phyloP scores from a whole-genome alignment of 2,113 vertebrate genomes.

The Crotalus tigris region DNA sequence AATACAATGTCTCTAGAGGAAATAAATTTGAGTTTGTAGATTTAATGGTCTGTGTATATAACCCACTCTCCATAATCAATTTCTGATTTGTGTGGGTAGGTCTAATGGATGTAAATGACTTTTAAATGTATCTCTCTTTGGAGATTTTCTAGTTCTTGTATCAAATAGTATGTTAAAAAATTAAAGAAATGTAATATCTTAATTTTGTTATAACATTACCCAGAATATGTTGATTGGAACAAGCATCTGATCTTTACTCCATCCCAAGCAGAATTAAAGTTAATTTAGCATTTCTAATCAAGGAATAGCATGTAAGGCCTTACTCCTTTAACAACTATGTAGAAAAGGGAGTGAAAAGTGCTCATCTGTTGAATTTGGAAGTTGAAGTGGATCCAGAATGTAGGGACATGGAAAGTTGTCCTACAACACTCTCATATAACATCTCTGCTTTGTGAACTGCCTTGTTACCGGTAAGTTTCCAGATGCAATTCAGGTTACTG shows the following conservation, averaged over 20 bases:
- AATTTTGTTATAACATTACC: neutral
- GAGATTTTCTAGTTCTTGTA: neutral
- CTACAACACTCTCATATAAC: neutral
- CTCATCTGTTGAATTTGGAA: neutral
- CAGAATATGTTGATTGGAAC: neutral
- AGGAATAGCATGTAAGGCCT: neutral
- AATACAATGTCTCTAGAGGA: neutral
- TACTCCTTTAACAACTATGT: neutral
- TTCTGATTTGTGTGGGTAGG: neutral
- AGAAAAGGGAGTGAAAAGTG: neutral
- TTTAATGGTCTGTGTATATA: neutral
- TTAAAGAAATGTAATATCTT: neutral
- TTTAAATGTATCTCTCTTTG: neutral
- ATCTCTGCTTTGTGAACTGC: neutral
- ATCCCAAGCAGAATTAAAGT: conserved; percentile 60
- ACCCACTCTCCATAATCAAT: neutral
- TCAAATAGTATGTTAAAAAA: conserved; percentile 24
- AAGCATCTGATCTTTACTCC: conserved; percentile 37
- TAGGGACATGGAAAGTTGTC: neutral
- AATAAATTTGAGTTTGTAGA: neutral
- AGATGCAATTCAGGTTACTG: neutral
- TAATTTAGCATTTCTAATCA: neutral
- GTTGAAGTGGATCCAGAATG: neutral
- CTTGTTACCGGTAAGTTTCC: neutral
- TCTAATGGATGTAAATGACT: neutral